Percentiles rank a stretch among this genome's conserved stretches.
Evolutionary conservation across 2,113 vertebrate species (phyloP).

Genomic region (Hemiprocne comata): DNA sequence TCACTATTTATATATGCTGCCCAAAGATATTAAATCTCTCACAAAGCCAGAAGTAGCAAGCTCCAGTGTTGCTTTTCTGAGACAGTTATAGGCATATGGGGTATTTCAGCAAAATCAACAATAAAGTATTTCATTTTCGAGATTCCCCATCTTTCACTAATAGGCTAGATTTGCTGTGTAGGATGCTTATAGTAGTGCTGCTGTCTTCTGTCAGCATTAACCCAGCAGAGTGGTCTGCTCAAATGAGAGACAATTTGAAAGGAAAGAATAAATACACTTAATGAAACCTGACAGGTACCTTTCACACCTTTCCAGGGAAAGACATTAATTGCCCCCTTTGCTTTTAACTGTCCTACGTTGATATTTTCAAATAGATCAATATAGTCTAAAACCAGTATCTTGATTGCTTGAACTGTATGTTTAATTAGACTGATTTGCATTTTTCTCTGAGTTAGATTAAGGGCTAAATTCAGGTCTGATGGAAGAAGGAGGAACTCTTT

Average conservation of each 20-base stretch:
- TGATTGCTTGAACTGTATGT: slow-evolving; percentile 60
- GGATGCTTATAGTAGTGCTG: slow-evolving; percentile 1
- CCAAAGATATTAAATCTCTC: background rate
- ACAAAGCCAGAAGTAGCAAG: background rate
- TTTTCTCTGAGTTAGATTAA: slow-evolving; percentile 53
- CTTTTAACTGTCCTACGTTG: slow-evolving; percentile 61
- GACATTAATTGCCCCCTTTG: slow-evolving; percentile 67
- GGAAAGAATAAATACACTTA: slow-evolving; percentile 59
- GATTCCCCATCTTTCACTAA: background rate
- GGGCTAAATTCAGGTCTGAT: slow-evolving; percentile 17
- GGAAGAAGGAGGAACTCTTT: slow-evolving; percentile 6
- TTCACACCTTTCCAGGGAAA: slow-evolving; percentile 59
- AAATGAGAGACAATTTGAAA: slow-evolving; percentile 59
- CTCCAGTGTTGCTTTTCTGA: background rate
- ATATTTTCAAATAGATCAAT: slow-evolving; percentile 67
- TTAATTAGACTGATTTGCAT: slow-evolving; percentile 66
- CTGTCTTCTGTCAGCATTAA: slow-evolving; percentile 50
- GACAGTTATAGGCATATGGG: background rate
- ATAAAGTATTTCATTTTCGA: background rate
- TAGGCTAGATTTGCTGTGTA: background rate
- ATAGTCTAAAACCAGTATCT: slow-evolving; percentile 39
- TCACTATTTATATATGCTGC: background rate
- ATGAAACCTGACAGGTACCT: slow-evolving; percentile 65
- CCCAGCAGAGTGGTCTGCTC: slow-evolving; percentile 36
- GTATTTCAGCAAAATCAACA: background rate